Conservation (phyloP, 2,888 invertebrate genomes). For the Epinotia ramella region DNA sequence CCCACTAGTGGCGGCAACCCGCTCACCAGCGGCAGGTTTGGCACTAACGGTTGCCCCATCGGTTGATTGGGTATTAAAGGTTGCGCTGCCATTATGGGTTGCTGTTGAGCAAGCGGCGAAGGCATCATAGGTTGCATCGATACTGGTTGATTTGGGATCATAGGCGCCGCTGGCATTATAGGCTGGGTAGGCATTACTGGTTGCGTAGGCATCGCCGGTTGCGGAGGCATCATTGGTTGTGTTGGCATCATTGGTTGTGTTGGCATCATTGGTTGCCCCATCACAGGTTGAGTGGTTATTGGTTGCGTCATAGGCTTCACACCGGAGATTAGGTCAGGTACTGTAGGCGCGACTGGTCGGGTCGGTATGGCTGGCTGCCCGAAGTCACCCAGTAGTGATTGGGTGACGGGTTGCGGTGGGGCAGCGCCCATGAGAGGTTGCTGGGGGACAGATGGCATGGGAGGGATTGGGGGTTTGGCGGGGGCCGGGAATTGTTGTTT, state of each 20-base stretch:
- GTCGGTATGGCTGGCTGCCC: constrained; percentile 48
- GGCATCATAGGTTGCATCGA: constrained; percentile 46
- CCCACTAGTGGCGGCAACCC: constrained; percentile 49
- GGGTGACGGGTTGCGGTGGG: constrained; percentile 51
- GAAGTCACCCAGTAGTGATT: constrained; percentile 65
- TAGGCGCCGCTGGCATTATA: constrained; percentile 39
- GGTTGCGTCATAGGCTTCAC: constrained; percentile 68
- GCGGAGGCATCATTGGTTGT: constrained; percentile 54
- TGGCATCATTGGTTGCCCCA: constrained; percentile 50
- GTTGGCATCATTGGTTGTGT: constrained; percentile 54
- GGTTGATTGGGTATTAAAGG: constrained; percentile 44
- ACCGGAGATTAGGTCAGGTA: constrained; percentile 75
- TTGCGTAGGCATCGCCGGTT: constrained; percentile 5
- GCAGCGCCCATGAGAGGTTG: constrained; percentile 59
- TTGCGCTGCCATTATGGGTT: constrained; percentile 49
- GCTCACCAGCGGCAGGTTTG: constrained; percentile 53
- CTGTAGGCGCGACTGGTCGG: constrained; percentile 41
- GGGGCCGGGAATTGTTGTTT: constrained; percentile 73
- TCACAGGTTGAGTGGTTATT: constrained; percentile 54
- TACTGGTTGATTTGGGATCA: constrained; percentile 60
- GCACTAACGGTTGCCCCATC: constrained; percentile 45
- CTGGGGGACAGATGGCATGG: constrained; percentile 64
- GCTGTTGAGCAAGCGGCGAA: constrained; percentile 33
- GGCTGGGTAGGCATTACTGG: constrained; percentile 13
- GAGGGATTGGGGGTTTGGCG: constrained; percentile 72